Evolutionary conservation across 2,888 invertebrate genomes (phyloP).

Genomic region (Ecdyonurus torrentis): DNA sequence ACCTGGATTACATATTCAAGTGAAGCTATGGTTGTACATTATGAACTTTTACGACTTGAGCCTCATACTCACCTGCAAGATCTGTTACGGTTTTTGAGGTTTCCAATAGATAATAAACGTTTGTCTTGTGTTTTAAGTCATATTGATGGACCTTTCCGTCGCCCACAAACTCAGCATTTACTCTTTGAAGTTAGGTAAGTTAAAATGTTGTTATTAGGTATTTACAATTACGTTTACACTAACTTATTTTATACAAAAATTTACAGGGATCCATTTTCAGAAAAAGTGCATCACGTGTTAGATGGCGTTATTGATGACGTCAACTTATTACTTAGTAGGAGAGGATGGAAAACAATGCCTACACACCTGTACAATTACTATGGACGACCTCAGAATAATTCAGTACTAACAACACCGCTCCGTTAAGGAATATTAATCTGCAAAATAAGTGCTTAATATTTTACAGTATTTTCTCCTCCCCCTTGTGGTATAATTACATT

Average conservation of each 20-base stretch:
- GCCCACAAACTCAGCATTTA: slow-evolving; percentile 12
- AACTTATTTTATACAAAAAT: too few species aligned
- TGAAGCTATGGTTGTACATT: slow-evolving; percentile 20
- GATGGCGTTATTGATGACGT: slow-evolving; percentile 13
- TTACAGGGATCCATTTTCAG: slow-evolving; percentile 13
- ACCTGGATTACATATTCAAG: slow-evolving; percentile 15
- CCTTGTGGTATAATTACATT: too few species aligned
- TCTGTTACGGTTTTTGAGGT: slow-evolving; percentile 18
- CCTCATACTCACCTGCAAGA: slow-evolving; percentile 17
- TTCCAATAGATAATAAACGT: slow-evolving; percentile 17
- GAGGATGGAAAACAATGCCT: slow-evolving; percentile 14
- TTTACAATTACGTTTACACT: too few species aligned
- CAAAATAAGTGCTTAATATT: too few species aligned
- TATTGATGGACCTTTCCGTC: slow-evolving; percentile 18
- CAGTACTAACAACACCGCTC: not conserved
- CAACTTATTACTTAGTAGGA: slow-evolving; percentile 11
- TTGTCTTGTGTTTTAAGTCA: slow-evolving; percentile 19
- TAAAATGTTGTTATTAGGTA: too few species aligned
- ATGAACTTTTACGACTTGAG: slow-evolving; percentile 19
- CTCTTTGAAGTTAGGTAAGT: slow-evolving; percentile 12
- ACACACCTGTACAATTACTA: slow-evolving; percentile 14
- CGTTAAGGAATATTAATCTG: not conserved
- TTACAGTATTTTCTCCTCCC: too few species aligned
- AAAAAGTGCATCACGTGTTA: slow-evolving; percentile 12
- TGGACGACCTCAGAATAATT: not conserved